phyloP scores from a whole-genome alignment of 92 coral and sea anemone species.

The Anthopleura xanthogrammica region DNA sequence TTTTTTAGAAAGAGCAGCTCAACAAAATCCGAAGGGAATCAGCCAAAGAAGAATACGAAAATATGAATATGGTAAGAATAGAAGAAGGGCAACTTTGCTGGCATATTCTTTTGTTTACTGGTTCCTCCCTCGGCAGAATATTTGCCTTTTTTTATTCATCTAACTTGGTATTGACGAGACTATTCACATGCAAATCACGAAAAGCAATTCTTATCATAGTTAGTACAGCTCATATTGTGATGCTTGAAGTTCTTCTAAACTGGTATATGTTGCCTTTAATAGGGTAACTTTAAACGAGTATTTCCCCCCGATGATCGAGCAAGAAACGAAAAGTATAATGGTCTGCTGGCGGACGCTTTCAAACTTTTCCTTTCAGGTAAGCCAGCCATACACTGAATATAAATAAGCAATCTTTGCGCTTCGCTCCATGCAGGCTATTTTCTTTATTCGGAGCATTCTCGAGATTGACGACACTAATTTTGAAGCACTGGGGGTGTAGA shows the following conservation, averaged over 20 bases:
- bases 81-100: too few species aligned
- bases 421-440: too few species aligned
- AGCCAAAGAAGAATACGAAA: constrained; percentile 88
- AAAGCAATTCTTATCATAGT: too few species aligned
- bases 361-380: constrained; percentile 88
- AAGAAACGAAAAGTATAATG: constrained; percentile 70
- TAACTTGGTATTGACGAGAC: not conserved
- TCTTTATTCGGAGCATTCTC: too few species aligned
- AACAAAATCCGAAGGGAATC: constrained; percentile 78
- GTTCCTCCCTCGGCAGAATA: too few species aligned
- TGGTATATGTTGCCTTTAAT: not conserved
- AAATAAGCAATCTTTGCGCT: too few species aligned
- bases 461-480: too few species aligned
- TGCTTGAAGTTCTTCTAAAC: not conserved
- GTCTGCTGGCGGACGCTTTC: constrained; percentile 91
- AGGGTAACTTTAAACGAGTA: constrained; percentile 89
- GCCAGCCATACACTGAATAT: not conserved
- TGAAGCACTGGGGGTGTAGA: too few species aligned
- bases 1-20: constrained; percentile 75
- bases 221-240: too few species aligned
- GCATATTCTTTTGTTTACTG: too few species aligned
- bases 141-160: too few species aligned
- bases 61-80: constrained; percentile 78
- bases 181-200: not conserved
- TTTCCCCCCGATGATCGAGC: constrained; percentile 90